These are phyloP conservation scores for Tupaia tana DNA, from an alignment of 2,113 vertebrate genomes.

Conservation along the genomic window DNA sequence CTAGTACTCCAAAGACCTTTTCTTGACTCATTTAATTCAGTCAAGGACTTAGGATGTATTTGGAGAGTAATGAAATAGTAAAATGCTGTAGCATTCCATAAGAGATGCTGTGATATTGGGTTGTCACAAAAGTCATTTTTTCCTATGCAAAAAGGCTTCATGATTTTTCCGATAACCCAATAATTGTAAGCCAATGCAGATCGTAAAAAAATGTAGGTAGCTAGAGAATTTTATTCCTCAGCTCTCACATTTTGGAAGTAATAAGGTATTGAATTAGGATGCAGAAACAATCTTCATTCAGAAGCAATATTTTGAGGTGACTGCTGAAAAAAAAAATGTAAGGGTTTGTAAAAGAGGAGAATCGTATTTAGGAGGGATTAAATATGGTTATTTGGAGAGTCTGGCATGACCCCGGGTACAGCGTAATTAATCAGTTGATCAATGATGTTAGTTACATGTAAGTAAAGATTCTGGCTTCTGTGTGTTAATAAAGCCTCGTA, in stretches of 20 bases:
- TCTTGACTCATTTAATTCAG: constrained; percentile 63
- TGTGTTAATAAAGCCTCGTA: constrained; percentile 70
- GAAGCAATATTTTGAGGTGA: constrained; percentile 48
- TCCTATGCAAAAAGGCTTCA: no score
- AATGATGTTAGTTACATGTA: constrained; percentile 3
- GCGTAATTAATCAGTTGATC: constrained; percentile 51
- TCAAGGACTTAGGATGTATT: constrained; percentile 38
- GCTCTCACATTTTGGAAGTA: constrained; percentile 18
- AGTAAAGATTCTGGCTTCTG: constrained; percentile 61
- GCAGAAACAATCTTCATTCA: constrained; percentile 56
- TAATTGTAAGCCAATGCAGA: constrained; percentile 41
- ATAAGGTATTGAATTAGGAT: constrained; percentile 42
- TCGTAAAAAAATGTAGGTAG: neutral
- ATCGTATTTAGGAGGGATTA: constrained; percentile 23
- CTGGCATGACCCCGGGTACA: neutral
- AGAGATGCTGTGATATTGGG: neutral
- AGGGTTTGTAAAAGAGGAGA: neutral
- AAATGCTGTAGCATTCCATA: constrained; percentile 38
- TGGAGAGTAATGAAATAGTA: constrained; percentile 47
- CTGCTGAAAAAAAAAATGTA: neutral
- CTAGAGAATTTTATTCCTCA: constrained; percentile 55
- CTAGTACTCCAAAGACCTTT: constrained; percentile 52
- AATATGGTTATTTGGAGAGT: constrained; percentile 25
- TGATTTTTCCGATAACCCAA: neutral
- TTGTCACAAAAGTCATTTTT: no score